Evolutionary conservation across 2,113 vertebrate species (phyloP), one percentile per base, ranked within the genome.

Genomic region (Colaptes auratus): DNA sequence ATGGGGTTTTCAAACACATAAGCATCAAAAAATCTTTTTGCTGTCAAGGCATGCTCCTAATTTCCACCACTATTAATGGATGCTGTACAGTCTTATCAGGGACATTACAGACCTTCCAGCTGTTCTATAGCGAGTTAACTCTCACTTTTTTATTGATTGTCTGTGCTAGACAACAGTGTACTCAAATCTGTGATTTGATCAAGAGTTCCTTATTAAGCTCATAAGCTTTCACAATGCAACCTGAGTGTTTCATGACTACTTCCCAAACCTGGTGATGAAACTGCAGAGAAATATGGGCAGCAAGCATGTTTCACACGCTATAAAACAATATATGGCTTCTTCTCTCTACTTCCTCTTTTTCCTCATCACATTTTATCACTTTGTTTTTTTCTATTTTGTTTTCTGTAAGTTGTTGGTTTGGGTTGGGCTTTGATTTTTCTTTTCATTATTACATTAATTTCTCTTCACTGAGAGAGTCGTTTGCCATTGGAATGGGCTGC

Each of bases 1-100:
- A 91, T 46, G 28, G 21, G 35, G 7, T 92, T 95, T 83, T 71
- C 58, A 88, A 86, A 72, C 27, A 42, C 25, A 8, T 4, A 73
- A 63, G 50, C 28, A 5, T 12, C 70, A 36, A 63, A 28, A 56
- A 39, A 39, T 64, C 89, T 35, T 93, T 90, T 89, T 67, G 53
- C 67, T 92, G 71, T 89, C 31, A 58, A 83, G 76, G 15, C 52
- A 78, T 0, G 0, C 15, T 86, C 31, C 15, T 86, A 25, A 94
- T 86, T 95, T 95, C 48, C 48, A 71, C 61, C 44, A 35, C 33
- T 88, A 27, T 78, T 88, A 88, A 77, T 75, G 87, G 78, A 48
- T 89, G 65, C 46, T 71, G 27, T 82, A 44, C 28, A 64, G 17
- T 53, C 60, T 85, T 96, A 71, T 77, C 64, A 60, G 75, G 60